Evolutionary conservation across 2,113 vertebrate species (phyloP).

Genomic region (Scartelaos histophorus): DNA sequence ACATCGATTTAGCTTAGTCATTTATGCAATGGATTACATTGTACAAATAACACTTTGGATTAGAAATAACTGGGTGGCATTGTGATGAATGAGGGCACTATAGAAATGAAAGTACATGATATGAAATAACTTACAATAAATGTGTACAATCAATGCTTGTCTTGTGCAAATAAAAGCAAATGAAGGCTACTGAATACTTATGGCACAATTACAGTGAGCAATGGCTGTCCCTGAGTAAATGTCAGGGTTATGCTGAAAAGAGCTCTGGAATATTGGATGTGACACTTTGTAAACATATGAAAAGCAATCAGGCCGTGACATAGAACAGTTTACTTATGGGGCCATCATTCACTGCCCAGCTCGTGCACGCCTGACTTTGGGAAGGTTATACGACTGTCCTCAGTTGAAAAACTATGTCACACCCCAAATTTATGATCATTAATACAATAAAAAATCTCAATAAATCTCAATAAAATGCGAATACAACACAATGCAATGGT

Average conservation of each 20-base stretch:
- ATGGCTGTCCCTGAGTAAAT: background rate
- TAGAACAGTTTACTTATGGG: background rate
- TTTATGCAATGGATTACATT: background rate
- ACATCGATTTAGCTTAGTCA: conserved; percentile 9
- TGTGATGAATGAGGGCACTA: background rate
- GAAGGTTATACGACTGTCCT: background rate
- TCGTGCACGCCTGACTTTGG: background rate
- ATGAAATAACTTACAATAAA: conserved; percentile 2
- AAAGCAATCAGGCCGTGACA: background rate
- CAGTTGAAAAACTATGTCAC: background rate
- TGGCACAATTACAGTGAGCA: background rate
- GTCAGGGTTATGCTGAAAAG: background rate
- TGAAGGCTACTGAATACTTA: background rate
- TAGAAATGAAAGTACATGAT: background rate
- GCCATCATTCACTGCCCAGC: background rate
- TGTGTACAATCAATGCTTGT: background rate
- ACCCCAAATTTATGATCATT: background rate
- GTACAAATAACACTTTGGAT: background rate
- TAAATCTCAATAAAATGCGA: background rate
- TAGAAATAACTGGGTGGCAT: background rate
- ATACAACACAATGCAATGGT: no score
- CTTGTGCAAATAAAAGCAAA: background rate
- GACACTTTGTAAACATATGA: conserved; percentile 1
- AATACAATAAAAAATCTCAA: background rate
- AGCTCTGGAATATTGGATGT: background rate